phyloP scores from a whole-genome alignment of 2,797 vertebrate genomes.

The Cheracebus regulus region DNA sequence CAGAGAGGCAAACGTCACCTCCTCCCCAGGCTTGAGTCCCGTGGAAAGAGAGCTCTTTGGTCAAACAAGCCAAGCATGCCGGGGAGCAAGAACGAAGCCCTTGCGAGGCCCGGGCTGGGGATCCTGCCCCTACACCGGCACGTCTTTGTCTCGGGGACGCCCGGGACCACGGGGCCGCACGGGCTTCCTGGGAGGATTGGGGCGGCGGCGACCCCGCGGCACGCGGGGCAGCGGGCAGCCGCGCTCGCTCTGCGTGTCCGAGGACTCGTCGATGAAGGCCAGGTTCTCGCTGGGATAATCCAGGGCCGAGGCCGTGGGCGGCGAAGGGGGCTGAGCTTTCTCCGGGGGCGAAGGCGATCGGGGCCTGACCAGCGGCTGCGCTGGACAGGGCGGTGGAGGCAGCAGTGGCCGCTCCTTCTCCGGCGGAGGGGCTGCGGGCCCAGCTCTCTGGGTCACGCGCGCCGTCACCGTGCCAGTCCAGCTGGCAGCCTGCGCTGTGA shows the following conservation, averaged over 20 bases:
- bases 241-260: slow-evolving; percentile 90
- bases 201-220: slow-evolving; percentile 60
- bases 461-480: slow-evolving; percentile 90
- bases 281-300: slow-evolving; percentile 93
- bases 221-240: slow-evolving; percentile 57
- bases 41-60: slow-evolving; percentile 49
- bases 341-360: slow-evolving; percentile 61
- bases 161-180: slow-evolving; percentile 50
- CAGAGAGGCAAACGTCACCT: background rate
- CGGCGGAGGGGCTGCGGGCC: slow-evolving; percentile 64
- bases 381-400: slow-evolving; percentile 43
- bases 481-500: slow-evolving; percentile 94
- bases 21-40: background rate
- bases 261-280: slow-evolving; percentile 95
- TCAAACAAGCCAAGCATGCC: slow-evolving; percentile 51
- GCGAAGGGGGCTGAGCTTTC: slow-evolving; percentile 65
- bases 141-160: slow-evolving; percentile 81
- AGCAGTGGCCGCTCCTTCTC: slow-evolving; percentile 63
- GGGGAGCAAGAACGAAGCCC: background rate
- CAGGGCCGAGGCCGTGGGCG: slow-evolving; percentile 78
- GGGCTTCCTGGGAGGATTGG: slow-evolving; percentile 12
- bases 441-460: slow-evolving; percentile 82
- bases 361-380: slow-evolving; percentile 83
- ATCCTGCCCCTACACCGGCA: slow-evolving; percentile 77
- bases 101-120: background rate